Evolutionary conservation across 2,888 invertebrate species (phyloP).

Genomic region (Magallana nippona): DNA sequence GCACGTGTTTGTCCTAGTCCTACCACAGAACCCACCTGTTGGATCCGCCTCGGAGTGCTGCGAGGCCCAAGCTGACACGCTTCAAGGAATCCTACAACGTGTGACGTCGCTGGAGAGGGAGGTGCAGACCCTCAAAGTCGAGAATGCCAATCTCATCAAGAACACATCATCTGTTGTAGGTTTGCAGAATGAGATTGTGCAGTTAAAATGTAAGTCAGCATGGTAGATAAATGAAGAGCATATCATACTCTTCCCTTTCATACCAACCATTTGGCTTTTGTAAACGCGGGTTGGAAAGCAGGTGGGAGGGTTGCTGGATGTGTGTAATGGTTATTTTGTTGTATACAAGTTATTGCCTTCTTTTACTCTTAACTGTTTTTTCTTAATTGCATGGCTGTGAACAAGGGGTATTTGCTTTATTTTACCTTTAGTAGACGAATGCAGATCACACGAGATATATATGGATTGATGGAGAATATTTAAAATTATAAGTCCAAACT

Average conservation of each 20-base stretch:
- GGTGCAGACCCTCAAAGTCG: background rate
- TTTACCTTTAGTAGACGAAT: too few relatives aligned
- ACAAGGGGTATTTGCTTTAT: too few relatives aligned
- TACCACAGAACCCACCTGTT: background rate
- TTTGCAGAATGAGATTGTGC: background rate
- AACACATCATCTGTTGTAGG: background rate
- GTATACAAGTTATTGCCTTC: too few relatives aligned
- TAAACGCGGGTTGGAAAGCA: too few relatives aligned
- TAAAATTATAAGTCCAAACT: too few relatives aligned
- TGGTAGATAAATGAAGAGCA: background rate
- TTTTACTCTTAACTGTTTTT: too few relatives aligned
- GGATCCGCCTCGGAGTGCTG: background rate
- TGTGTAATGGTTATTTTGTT: too few relatives aligned
- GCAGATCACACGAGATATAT: too few relatives aligned
- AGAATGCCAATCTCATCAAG: background rate
- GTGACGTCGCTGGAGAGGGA: conserved; percentile 7
- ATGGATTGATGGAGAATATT: too few relatives aligned
- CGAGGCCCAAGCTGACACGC: background rate
- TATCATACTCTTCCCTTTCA: background rate
- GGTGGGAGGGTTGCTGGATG: too few relatives aligned
- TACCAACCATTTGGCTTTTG: background rate
- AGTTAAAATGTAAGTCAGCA: background rate
- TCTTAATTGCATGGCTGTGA: too few relatives aligned
- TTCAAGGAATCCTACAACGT: background rate
- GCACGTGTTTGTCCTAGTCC: too few relatives aligned